Percentiles rank a stretch among this genome's conserved stretches.
These are phyloP conservation scores for Deilephila porcellus DNA, from an alignment of 2,888 invertebrate genomes.

Conservation along the genomic window DNA sequence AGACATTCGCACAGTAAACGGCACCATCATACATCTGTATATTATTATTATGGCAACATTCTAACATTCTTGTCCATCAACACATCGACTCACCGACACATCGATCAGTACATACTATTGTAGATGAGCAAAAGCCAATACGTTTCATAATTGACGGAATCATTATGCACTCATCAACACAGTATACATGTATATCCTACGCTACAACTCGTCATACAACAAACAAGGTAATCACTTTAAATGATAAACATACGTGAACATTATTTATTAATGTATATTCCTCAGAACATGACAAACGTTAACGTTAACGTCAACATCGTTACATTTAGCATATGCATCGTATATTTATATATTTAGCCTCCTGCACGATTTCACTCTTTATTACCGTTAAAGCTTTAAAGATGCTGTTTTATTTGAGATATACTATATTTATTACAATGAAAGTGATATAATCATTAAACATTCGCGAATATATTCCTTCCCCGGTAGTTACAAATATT, in stretches of 20 bases:
- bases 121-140: constrained; percentile 13
- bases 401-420: not conserved
- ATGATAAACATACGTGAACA: constrained; percentile 14
- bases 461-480: not conserved
- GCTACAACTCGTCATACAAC: constrained; percentile 13
- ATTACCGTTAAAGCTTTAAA: not conserved
- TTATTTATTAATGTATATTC: constrained; percentile 10
- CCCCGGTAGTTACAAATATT: constrained; percentile 5
- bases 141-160: constrained; percentile 14
- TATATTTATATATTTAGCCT: constrained; percentile 22
- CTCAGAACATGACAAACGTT: constrained; percentile 14
- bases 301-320: no score
- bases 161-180: not conserved
- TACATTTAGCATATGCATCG: constrained; percentile 9
- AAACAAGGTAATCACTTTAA: constrained; percentile 14
- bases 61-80: constrained; percentile 16
- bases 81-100: not conserved
- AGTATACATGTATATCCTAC: constrained; percentile 17
- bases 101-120: not conserved
- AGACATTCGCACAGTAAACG: constrained; percentile 42
- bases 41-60: constrained; percentile 43
- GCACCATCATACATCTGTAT: constrained; percentile 28
- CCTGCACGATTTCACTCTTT: constrained; percentile 3
- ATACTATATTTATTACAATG: not conserved
- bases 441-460: not conserved